A percentile compares a stretch with the other conserved stretches of the same genome.
Conservation (phyloP, 2,888 invertebrate genomes). For the Serripes groenlandicus region DNA sequence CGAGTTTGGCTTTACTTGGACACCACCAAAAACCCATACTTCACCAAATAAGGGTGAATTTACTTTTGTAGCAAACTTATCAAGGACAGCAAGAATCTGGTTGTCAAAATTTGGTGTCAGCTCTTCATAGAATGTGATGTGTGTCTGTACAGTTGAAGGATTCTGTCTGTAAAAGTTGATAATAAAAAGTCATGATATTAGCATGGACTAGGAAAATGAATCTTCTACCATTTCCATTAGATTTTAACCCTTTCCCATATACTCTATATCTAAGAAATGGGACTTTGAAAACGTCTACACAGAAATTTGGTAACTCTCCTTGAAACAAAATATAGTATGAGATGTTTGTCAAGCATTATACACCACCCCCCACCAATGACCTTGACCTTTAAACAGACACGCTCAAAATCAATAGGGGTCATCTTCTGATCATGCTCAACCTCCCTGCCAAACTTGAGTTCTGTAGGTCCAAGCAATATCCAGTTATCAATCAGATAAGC, state of each 20-base stretch:
- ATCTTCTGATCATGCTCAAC: no score
- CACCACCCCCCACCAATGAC: no score
- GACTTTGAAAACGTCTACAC: not conserved
- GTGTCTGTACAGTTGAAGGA: slow-evolving; percentile 36
- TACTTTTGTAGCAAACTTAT: not conserved
- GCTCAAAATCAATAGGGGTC: no score
- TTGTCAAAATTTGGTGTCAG: slow-evolving; percentile 33
- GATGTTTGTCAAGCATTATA: no score
- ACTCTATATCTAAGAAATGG: not conserved
- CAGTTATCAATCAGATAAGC: no score
- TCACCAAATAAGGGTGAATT: not conserved
- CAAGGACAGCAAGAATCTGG: not conserved
- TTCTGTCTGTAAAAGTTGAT: slow-evolving; percentile 16
- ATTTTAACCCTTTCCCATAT: not conserved
- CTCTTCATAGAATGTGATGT: slow-evolving; percentile 41
- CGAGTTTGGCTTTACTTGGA: slow-evolving; percentile 30
- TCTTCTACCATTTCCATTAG: no score
- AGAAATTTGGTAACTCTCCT: no score
- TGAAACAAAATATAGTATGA: no score
- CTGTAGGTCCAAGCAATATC: no score
- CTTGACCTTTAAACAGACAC: no score
- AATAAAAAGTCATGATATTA: not conserved
- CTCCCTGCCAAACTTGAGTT: no score
- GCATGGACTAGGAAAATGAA: not conserved
- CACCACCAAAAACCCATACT: not conserved